Percentiles rank a stretch among this genome's conserved stretches.
These are phyloP conservation scores for Agapornis roseicollis DNA, from an alignment of 2,113 vertebrate species.

Conservation along the genomic window DNA sequence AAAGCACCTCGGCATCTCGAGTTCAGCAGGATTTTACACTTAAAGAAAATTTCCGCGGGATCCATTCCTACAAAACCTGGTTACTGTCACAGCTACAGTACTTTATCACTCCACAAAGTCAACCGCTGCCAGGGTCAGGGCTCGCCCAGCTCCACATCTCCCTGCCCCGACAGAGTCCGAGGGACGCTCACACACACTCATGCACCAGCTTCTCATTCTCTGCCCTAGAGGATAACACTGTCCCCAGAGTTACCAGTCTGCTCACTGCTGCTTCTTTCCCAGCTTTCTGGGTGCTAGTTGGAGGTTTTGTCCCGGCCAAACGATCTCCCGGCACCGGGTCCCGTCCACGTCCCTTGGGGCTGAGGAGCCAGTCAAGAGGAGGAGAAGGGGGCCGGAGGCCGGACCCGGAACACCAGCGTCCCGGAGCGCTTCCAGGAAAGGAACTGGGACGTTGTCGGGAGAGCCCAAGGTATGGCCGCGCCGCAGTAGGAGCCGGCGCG, in stretches of 20 bases:
- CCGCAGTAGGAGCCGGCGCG: not conserved
- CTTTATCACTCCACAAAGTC: rapidly evolving
- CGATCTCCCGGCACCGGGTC: conserved; percentile 20
- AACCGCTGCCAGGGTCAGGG: not conserved
- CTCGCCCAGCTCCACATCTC: not conserved
- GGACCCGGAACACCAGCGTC: not conserved
- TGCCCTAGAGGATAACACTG: conserved; percentile 71
- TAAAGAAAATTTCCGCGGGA: not conserved
- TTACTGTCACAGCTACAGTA: rapidly evolving
- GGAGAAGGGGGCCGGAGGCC: not conserved
- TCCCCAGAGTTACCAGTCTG: conserved; percentile 72
- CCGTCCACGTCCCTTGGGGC: conserved; percentile 27
- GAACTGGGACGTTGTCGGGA: not conserved
- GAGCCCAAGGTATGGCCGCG: not conserved
- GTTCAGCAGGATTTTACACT: not conserved
- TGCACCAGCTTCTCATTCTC: conserved; percentile 26
- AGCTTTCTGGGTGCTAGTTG: not conserved
- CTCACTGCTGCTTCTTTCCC: conserved; percentile 62
- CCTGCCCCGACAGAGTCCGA: not conserved
- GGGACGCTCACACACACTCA: conserved; percentile 55
- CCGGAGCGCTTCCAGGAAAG: not conserved
- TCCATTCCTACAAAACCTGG: not conserved
- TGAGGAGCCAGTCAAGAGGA: not conserved
- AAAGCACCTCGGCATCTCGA: not conserved
- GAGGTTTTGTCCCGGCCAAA: not conserved